phyloP scores from a whole-genome alignment of 1,140 invertebrate species.

The Nilaparvata lugens region DNA sequence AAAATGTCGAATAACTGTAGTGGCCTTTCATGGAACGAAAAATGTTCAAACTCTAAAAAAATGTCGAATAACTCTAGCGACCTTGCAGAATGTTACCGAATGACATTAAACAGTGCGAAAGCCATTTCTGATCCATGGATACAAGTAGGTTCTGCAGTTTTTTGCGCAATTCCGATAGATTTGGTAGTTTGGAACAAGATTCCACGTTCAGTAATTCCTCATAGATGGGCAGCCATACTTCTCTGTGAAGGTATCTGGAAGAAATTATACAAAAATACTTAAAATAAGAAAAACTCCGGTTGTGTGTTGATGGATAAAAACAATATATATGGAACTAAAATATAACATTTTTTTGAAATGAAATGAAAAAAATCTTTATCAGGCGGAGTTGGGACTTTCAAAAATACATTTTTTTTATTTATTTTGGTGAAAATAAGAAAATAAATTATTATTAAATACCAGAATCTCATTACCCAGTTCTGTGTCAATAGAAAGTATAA shows the following conservation, averaged over 20 bases:
- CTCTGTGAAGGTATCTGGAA: slow-evolving; percentile 52
- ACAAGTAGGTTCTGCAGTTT: background rate
- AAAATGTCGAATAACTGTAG: background rate
- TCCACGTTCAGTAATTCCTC: slow-evolving; percentile 56
- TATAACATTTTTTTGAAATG: too few species aligned
- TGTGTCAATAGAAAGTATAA: too few species aligned
- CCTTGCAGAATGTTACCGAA: background rate
- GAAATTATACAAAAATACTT: slow-evolving; percentile 6
- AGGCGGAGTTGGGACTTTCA: too few species aligned
- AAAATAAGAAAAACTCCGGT: too few species aligned
- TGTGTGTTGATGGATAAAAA: too few species aligned
- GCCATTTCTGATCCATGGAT: background rate
- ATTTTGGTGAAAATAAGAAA: too few species aligned
- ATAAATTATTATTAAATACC: too few species aligned
- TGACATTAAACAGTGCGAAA: background rate
- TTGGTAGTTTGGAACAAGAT: slow-evolving; percentile 54
- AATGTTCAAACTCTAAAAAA: too few species aligned
- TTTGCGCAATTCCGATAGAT: slow-evolving; percentile 32
- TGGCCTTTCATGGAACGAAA: background rate
- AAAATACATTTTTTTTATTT: too few species aligned
- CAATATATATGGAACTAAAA: too few species aligned
- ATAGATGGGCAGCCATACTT: slow-evolving; percentile 55
- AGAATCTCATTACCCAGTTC: too few species aligned
- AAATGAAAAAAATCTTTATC: too few species aligned
- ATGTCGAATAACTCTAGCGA: background rate